Evolutionary conservation across 2,797 vertebrate genomes (phyloP), one percentile per base, ranked within the genome.

Genomic region (Apogon talboti): DNA sequence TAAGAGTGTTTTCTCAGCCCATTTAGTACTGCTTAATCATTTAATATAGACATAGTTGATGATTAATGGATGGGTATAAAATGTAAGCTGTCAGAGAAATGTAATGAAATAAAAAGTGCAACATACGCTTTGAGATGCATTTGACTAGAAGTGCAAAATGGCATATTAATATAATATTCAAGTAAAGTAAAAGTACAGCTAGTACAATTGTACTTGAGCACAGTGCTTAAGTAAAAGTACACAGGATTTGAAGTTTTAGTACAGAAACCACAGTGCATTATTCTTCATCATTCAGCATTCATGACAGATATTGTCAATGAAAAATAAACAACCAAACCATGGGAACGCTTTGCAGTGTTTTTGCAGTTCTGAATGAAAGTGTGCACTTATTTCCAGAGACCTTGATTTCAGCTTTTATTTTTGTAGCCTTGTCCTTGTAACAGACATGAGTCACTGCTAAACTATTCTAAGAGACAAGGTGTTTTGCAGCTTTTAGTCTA

Each of bases 281-380:
- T 45, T 70, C 42, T 74, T 66, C 68, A 67, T 82, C 30, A 75
- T 56, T 50, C 52, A 65, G 24, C 47, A 42, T 78, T 62, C 18
- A 53, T 71, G 66, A 61, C 33, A 48, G 44, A 54, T 47, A 52
- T 50, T 66, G 60, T 70, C 73, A 41, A 61, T 13, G 10, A 50
- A 66, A 56, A 53, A 65, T 4, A 37, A 57, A 62, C 49, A 3
- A 44, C 19, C 53, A 42, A 45, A 35, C 45, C 6, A 40, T 8
- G 14, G 18, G 42, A n/a, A 44, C 18, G 37, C 51, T 46, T 47
- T 35, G 28, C 48, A 50, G 48, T 9, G 50, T 42, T 46, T 61
- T 57, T 44, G 11, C 24, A 11, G 15, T 47, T 51, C 21, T 73
- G 54, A 61, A 37, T 44, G 15, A 38, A 12, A 62, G 44, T 48